Conservation (phyloP, 2,888 invertebrate genomes). For the Macrostomum cliftonense region DNA sequence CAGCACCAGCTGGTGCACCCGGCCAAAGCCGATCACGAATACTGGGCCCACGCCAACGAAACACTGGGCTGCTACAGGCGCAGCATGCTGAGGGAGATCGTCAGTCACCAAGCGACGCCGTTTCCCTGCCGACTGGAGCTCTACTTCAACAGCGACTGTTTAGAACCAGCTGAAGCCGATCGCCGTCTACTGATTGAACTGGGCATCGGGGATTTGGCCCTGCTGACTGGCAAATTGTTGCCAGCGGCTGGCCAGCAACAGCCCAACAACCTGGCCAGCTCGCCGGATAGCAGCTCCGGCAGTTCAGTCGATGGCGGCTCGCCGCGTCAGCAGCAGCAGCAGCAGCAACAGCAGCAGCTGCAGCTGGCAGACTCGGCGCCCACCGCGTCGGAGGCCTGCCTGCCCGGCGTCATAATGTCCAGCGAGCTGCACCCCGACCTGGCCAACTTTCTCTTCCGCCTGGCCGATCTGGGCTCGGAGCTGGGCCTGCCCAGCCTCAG, state of each 20-base stretch:
- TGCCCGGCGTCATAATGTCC: constrained; percentile 85
- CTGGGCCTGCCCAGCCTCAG: constrained; percentile 58
- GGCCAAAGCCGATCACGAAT: constrained; percentile 58
- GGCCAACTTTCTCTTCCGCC: constrained; percentile 44
- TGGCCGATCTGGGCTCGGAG: constrained; percentile 68
- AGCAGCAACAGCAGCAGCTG: constrained; percentile 71
- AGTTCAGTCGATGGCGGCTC: constrained; percentile 39
- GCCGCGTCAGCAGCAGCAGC: constrained; percentile 79
- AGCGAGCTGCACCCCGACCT: constrained; percentile 12
- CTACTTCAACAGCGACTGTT: constrained; percentile 65
- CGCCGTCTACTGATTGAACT: constrained; percentile 65
- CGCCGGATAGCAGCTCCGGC: constrained; percentile 1
- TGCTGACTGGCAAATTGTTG: background rate
- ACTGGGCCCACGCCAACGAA: constrained; percentile 80
- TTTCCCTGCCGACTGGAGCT: constrained; percentile 48
- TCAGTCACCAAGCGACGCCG: background rate
- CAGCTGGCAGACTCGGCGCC: constrained; percentile 58
- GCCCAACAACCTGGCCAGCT: background rate
- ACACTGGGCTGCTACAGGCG: constrained; percentile 61
- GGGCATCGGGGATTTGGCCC: constrained; percentile 50
- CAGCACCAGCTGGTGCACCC: too few relatives aligned
- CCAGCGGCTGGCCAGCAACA: background rate
- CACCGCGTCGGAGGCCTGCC: constrained; percentile 61
- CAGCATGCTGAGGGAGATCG: constrained; percentile 37
- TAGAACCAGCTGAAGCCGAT: constrained; percentile 62